phyloP scores from a whole-genome alignment of 2,888 invertebrate genomes.

The Tholera decimalis region DNA sequence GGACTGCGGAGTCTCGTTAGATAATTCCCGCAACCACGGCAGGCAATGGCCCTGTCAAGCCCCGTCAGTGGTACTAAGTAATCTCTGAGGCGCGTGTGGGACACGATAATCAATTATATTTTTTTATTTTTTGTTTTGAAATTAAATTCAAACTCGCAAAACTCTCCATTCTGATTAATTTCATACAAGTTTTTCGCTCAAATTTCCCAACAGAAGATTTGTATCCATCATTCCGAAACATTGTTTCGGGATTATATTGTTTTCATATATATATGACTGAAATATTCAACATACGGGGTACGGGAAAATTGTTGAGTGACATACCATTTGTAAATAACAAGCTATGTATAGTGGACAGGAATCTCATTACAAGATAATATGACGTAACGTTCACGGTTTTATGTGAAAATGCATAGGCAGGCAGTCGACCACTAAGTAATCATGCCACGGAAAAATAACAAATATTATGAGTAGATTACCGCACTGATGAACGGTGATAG shows the following conservation, averaged over 20 bases:
- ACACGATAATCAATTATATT: too few relatives aligned
- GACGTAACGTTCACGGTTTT: not conserved
- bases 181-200: not conserved
- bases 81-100: too few relatives aligned
- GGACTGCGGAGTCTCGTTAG: too few relatives aligned
- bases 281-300: constrained; percentile 9
- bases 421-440: too few relatives aligned
- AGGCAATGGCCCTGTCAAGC: too few relatives aligned
- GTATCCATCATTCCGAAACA: constrained; percentile 6
- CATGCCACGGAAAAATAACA: too few relatives aligned
- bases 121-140: not conserved
- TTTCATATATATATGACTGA: constrained; percentile 2
- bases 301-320: not conserved
- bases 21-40: too few relatives aligned
- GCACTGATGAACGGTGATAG: too few relatives aligned
- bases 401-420: not conserved
- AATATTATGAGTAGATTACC: too few relatives aligned
- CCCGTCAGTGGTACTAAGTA: too few relatives aligned
- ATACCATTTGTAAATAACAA: not conserved
- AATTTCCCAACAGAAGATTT: not conserved
- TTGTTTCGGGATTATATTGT: constrained; percentile 7
- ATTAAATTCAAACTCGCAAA: not conserved
- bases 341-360: not conserved
- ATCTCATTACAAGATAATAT: not conserved
- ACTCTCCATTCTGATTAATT: constrained; percentile 8